A percentile compares a stretch with the other conserved stretches of the same genome.
phyloP scores from a whole-genome alignment of 2,113 vertebrate genomes.

The Dipodomys stephensi region DNA sequence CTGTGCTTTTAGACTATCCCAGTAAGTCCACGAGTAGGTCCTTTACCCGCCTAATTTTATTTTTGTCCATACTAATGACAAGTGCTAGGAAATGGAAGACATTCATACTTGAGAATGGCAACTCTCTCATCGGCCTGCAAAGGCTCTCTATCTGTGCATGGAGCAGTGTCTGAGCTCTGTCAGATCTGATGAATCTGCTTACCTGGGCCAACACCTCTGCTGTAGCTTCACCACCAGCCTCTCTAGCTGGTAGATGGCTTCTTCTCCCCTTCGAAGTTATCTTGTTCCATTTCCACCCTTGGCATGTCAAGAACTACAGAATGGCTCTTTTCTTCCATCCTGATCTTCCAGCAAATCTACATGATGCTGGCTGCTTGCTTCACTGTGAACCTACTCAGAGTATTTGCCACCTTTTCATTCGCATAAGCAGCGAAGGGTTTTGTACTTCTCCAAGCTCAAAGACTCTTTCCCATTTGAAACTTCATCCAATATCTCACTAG shows the following conservation, averaged over 20 bases:
- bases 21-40: background rate
- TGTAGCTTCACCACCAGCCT: background rate
- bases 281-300: too few species aligned
- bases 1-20: background rate
- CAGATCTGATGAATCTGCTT: background rate
- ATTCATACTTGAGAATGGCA: background rate
- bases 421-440: background rate
- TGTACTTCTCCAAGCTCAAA: background rate
- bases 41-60: conserved; percentile 1
- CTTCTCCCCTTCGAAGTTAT: background rate
- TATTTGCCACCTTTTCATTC: background rate
- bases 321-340: fast-evolving
- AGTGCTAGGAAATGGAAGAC: background rate
- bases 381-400: background rate
- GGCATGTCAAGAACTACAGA: background rate
- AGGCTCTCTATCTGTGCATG: fast-evolving
- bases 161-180: background rate
- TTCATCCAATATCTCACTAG: background rate
- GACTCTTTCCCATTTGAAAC: background rate
- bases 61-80: conserved; percentile 13
- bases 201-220: background rate
- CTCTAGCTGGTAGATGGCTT: background rate
- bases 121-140: background rate
- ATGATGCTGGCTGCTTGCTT: background rate
- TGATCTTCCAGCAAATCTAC: background rate